Conservation (phyloP, 2,797 vertebrate genomes). For the Cyclopterus lumpus region DNA sequence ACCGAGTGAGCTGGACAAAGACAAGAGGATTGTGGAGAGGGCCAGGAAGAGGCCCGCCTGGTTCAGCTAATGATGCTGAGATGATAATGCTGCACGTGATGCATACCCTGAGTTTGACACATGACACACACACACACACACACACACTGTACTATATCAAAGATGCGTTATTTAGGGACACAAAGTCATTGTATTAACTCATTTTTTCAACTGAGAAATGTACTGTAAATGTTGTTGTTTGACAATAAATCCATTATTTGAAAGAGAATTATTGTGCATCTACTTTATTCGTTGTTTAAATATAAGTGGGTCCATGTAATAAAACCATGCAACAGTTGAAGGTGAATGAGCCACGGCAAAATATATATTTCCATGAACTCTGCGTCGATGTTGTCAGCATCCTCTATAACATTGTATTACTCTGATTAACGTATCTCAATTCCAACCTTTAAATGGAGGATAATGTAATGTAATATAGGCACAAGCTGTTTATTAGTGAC, state of each 20-base stretch:
- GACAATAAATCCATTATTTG: constrained; percentile 52
- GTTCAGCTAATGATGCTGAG: constrained; percentile 81
- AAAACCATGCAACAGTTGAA: background rate
- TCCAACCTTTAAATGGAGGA: background rate
- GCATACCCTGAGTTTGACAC: background rate
- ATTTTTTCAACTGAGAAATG: background rate
- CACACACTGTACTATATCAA: background rate
- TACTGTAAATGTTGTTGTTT: constrained; percentile 27
- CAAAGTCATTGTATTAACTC: constrained; percentile 6
- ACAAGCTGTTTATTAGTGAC: background rate
- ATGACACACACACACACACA: background rate
- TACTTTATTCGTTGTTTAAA: background rate
- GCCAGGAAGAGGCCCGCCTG: constrained; percentile 91
- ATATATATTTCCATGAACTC: background rate
- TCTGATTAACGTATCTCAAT: background rate
- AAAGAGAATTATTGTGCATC: background rate
- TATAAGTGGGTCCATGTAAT: too few relatives aligned
- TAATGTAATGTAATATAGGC: background rate
- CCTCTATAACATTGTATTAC: background rate
- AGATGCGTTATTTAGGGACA: background rate
- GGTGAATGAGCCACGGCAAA: background rate
- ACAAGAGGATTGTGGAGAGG: constrained; percentile 91
- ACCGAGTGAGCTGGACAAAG: constrained; percentile 81
- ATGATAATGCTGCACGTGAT: background rate
- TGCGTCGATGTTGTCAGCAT: background rate